Evolutionary conservation across 2,797 vertebrate genomes (phyloP).

Genomic region (Argentina silus): DNA sequence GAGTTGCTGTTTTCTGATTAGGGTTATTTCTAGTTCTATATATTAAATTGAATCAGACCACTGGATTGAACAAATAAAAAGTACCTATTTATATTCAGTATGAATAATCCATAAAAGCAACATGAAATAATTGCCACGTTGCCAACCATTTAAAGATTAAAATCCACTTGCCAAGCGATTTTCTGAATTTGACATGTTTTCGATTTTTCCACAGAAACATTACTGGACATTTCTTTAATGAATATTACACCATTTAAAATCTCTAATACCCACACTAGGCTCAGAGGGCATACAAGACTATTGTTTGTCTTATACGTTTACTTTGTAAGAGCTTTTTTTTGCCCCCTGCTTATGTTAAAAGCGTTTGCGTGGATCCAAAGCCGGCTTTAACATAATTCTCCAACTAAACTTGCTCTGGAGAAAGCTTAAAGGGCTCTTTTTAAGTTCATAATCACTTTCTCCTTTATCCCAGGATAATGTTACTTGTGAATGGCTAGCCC

Average conservation of each 20-base stretch:
- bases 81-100: neutral
- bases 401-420: conserved; percentile 12
- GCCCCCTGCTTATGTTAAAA: conserved; percentile 9
- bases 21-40: neutral
- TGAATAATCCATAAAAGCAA: neutral
- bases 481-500: neutral
- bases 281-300: neutral
- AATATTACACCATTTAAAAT: conserved; percentile 8
- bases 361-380: conserved; percentile 16
- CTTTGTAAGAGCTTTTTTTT: conserved; percentile 1
- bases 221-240: neutral
- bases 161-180: conserved; percentile 12
- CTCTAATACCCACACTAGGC: neutral
- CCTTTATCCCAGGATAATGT: neutral
- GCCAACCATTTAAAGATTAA: conserved; percentile 18
- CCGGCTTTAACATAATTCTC: conserved; percentile 14
- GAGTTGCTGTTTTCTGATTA: neutral
- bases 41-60: neutral
- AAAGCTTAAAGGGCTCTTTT: conserved; percentile 12
- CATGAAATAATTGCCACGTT: neutral
- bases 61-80: neutral
- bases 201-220: neutral
- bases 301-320: neutral
- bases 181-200: conserved; percentile 1
- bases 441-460: conserved; percentile 15